These are phyloP conservation scores for Pogonognathellus flavescens DNA, from an alignment of 1,140 invertebrate genomes.

Conservation along the genomic window DNA sequence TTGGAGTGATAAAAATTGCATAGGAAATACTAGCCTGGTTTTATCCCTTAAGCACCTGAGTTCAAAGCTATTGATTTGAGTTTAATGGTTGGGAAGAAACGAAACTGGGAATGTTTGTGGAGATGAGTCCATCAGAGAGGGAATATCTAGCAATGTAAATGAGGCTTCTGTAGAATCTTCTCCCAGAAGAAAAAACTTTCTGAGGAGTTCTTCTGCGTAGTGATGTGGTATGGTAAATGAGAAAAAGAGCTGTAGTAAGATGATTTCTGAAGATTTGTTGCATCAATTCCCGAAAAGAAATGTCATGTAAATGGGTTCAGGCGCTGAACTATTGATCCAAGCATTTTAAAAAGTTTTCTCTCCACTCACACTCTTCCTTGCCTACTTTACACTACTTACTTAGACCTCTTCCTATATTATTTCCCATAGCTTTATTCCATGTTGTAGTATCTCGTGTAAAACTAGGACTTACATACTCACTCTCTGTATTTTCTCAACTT, in stretches of 20 bases:
- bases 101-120: not conserved
- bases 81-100: conserved; percentile 38
- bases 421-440: not conserved
- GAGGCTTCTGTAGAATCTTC: not conserved
- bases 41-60: conserved; percentile 43
- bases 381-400: conserved; percentile 44
- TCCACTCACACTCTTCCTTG: not conserved
- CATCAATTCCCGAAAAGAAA: conserved; percentile 57
- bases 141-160: conserved; percentile 6
- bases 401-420: not conserved
- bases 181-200: conserved; percentile 26
- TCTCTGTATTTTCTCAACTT: conserved; percentile 6
- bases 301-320: conserved; percentile 61
- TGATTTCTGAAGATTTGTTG: conserved; percentile 63
- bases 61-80: conserved; percentile 44
- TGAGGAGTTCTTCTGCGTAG: not conserved
- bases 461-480: not conserved
- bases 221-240: conserved; percentile 47
- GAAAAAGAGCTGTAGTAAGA: conserved; percentile 51
- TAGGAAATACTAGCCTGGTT: conserved; percentile 2
- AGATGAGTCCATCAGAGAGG: conserved; percentile 32
- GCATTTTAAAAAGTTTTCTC: conserved; percentile 44
- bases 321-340: conserved; percentile 60
- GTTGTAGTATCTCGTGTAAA: not conserved
- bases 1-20: conserved; percentile 20